A percentile compares a stretch with the other conserved stretches of the same genome.
Evolutionary conservation across 2,888 invertebrate species (phyloP).

Genomic region (Andricus curvator): DNA sequence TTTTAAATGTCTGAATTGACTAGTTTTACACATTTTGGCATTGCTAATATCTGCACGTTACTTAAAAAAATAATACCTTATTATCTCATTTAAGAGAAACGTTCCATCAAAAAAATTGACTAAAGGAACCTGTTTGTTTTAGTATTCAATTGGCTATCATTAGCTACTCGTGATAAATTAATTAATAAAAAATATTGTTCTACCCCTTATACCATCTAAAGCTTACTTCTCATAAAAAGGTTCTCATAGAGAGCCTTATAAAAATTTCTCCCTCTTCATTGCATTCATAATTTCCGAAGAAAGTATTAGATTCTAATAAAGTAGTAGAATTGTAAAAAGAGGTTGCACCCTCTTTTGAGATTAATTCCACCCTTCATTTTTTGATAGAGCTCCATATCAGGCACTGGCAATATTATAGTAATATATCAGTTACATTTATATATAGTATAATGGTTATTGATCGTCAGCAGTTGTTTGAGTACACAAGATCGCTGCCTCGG

Average conservation of each 20-base stretch:
- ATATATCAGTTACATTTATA: neutral
- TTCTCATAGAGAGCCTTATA: neutral
- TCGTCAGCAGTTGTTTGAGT: slow-evolving; percentile 5
- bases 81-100: neutral
- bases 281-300: too few relatives aligned
- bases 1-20: slow-evolving; percentile 3
- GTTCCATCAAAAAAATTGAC: neutral
- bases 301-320: too few relatives aligned
- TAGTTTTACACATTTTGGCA: slow-evolving; percentile 19
- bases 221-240: neutral
- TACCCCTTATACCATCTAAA: neutral
- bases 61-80: slow-evolving; percentile 17
- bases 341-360: neutral
- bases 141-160: slow-evolving; percentile 3
- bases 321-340: neutral
- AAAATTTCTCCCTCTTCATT: too few relatives aligned
- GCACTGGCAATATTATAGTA: neutral
- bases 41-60: neutral
- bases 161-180: neutral
- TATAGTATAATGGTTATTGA: neutral
- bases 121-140: neutral
- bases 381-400: neutral
- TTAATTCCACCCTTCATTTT: neutral
- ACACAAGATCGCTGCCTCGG: slow-evolving; percentile 71
- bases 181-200: neutral